These are phyloP conservation scores for Aphaenogaster floridana DNA, from an alignment of 1,140 invertebrate genomes.

Conservation along the genomic window DNA sequence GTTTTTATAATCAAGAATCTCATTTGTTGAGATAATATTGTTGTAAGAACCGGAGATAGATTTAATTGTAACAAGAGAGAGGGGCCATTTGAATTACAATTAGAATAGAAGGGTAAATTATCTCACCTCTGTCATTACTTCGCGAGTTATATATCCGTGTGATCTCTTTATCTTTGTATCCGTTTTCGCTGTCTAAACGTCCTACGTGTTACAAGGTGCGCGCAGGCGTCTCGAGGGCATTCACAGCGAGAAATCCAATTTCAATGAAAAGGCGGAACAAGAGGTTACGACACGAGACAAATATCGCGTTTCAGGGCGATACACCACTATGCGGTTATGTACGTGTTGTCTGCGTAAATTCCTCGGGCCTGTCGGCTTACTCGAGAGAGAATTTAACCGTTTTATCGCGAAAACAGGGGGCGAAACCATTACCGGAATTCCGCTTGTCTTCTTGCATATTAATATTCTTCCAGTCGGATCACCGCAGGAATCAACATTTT, in stretches of 20 bases:
- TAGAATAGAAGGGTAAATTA: slow-evolving; percentile 37
- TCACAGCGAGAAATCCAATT: slow-evolving; percentile 66
- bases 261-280: slow-evolving; percentile 69
- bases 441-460: slow-evolving; percentile 5
- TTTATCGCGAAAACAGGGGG: slow-evolving; percentile 18
- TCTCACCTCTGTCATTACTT: slow-evolving; percentile 44
- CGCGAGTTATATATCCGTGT: slow-evolving; percentile 6
- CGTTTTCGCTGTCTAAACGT: slow-evolving; percentile 46
- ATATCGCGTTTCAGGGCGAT: slow-evolving; percentile 48
- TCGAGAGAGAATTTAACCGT: slow-evolving; percentile 46
- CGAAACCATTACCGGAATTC: slow-evolving; percentile 31
- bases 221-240: slow-evolving; percentile 35
- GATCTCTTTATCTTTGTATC: slow-evolving; percentile 44
- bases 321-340: slow-evolving; percentile 10
- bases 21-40: slow-evolving; percentile 33
- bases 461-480: neutral
- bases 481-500: neutral
- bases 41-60: neutral
- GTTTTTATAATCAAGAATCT: slow-evolving; percentile 8
- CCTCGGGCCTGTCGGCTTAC: slow-evolving; percentile 34
- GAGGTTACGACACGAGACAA: slow-evolving; percentile 51
- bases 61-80: slow-evolving; percentile 19
- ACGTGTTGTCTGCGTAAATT: slow-evolving; percentile 40
- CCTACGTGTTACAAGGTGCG: neutral
- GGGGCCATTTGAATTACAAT: slow-evolving; percentile 17